Percentiles rank a stretch among this genome's conserved stretches.
These are phyloP conservation scores for Drosophila ochracea DNA, from an alignment of 2,888 invertebrate species.

Conservation along the genomic window DNA sequence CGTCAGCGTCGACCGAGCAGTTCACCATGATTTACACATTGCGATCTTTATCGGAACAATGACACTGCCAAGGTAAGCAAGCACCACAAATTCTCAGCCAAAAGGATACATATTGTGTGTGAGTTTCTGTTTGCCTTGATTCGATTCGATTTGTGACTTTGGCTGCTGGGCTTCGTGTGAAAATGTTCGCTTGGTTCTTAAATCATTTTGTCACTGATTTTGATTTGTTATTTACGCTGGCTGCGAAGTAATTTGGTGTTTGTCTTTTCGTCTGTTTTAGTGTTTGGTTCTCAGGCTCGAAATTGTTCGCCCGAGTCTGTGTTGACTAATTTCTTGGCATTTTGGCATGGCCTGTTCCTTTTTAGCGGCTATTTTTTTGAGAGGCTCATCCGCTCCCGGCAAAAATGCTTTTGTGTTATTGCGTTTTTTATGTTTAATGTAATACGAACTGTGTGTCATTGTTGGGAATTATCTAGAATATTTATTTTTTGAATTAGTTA, in stretches of 20 bases:
- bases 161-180: constrained; percentile 70
- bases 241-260: constrained; percentile 66
- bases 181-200: constrained; percentile 73
- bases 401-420: constrained; percentile 13
- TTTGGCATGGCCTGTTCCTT: constrained; percentile 24
- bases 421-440: neutral
- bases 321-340: constrained; percentile 59
- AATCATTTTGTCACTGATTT: constrained; percentile 81
- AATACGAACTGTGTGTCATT: neutral
- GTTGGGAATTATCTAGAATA: neutral
- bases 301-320: constrained; percentile 25
- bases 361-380: constrained; percentile 16
- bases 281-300: constrained; percentile 72
- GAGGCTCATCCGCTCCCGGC: constrained; percentile 23
- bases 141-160: constrained; percentile 52
- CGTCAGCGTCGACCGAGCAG: constrained; percentile 44
- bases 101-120: constrained; percentile 61
- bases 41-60: constrained; percentile 76
- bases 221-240: constrained; percentile 72
- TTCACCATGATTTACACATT: constrained; percentile 71
- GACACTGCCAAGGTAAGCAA: constrained; percentile 54
- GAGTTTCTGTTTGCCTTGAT: constrained; percentile 42
- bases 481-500: neutral
- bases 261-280: constrained; percentile 51
- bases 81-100: constrained; percentile 67